A percentile compares a stretch with the other conserved stretches of the same genome.
These are phyloP conservation scores for Aleiodes leptofemur DNA, from an alignment of 2,888 invertebrate species.

Conservation along the genomic window DNA sequence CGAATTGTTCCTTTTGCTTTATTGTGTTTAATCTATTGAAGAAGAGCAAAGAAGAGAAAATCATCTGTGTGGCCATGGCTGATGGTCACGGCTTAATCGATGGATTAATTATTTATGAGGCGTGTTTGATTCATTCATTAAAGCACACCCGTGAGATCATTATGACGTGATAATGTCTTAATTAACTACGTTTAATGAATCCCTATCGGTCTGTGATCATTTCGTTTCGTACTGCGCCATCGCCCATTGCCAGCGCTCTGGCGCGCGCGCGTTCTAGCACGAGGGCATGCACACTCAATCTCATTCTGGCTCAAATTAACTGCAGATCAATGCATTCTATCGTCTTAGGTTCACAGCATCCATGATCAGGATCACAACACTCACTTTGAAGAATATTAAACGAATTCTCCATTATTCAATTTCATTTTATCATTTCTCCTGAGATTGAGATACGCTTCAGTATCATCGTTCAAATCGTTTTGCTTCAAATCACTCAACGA, in stretches of 20 bases:
- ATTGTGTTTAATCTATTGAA: constrained; percentile 36
- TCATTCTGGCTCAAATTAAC: constrained; percentile 70
- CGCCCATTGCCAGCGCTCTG: constrained; percentile 36
- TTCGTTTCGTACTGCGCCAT: constrained; percentile 67
- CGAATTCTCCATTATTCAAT: constrained; percentile 23
- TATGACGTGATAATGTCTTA: constrained; percentile 76
- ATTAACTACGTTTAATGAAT: constrained; percentile 75
- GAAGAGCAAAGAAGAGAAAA: constrained; percentile 29
- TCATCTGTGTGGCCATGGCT: constrained; percentile 61
- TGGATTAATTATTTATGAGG: constrained; percentile 75
- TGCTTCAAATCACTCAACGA: constrained; percentile 25
- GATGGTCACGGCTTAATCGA: constrained; percentile 69
- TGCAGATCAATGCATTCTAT: constrained; percentile 66
- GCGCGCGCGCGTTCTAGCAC: constrained; percentile 11
- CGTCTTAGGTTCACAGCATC: constrained; percentile 18
- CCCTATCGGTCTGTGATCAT: constrained; percentile 69
- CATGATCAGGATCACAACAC: constrained; percentile 34
- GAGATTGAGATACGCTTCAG: constrained; percentile 21
- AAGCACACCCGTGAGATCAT: constrained; percentile 70
- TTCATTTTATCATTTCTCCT: constrained; percentile 4
- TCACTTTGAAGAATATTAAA: neutral
- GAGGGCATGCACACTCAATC: constrained; percentile 44
- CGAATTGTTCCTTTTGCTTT: constrained; percentile 36
- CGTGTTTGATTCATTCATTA: constrained; percentile 75
- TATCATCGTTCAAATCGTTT: constrained; percentile 9